Evolutionary conservation across 2,113 vertebrate genomes (phyloP), one percentile per base, ranked within the genome.

Genomic region (Hymenochirus boettgeri): DNA sequence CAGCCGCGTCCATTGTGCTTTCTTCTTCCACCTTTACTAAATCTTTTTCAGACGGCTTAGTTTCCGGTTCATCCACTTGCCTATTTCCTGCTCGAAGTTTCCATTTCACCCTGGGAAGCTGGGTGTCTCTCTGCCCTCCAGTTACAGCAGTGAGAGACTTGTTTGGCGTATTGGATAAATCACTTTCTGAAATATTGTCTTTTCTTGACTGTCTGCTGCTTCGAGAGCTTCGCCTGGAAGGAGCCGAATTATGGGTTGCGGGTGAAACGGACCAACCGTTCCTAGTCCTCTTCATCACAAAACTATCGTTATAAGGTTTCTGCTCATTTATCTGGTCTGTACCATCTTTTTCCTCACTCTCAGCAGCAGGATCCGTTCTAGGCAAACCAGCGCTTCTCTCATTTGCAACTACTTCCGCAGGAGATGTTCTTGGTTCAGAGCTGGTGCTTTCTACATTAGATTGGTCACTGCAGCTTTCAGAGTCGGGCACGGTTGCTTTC

Each of bases 91-190:
- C 56, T 27, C 65, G 33, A 7, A 67, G 65, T 15, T 67, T 67
- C 65, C 65, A 67, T 42, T 67, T 67, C 2, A 67, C 56, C 9
- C 56, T 67, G n/a, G 56, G 65, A 23, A 67, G 31, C 4, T 29
- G 47, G 3, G 33, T 39, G 24, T 11, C 35, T 27, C 47, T 39
- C 8, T 51, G n/a, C 2, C 47, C 18, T 22, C 25, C 33, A 4
- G 13, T 25, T 18, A 62, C 15, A 21, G 47, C 19, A 12, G 10
- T 5, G 21, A 10, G 8, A 12, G 47, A 3, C 29, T 22, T 19
- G 8, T 35, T 50, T 29, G 31, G 46, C 19, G n/a, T 15, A 29
- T 23, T 24, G 17, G 7, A 13, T 11, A 17, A 22, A 2, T 51
- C 47, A 3, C 15, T 7, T 11, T 42, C 48, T 1, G 12, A 27